A percentile compares a stretch with the other conserved stretches of the same genome.
Evolutionary conservation across 2,888 invertebrate species (phyloP).

Genomic region (Sinelater perroti): DNA sequence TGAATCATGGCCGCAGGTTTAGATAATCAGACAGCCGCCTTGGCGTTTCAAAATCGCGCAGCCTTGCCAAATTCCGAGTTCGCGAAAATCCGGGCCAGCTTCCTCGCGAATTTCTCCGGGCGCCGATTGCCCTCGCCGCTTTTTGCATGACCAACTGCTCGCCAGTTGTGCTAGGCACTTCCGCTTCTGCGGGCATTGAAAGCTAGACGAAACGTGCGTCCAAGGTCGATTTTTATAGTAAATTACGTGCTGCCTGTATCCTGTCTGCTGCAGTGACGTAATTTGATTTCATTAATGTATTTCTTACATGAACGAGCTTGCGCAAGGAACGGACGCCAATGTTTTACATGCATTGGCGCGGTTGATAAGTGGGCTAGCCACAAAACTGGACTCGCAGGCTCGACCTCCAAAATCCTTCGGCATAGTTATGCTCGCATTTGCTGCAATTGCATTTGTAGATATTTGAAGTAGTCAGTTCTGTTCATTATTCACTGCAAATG

Average conservation of each 20-base stretch:
- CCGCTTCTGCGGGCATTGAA: conserved; percentile 10
- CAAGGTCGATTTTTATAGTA: conserved; percentile 27
- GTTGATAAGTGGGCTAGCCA: too few species aligned
- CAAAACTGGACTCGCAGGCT: too few species aligned
- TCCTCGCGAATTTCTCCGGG: conserved; percentile 1
- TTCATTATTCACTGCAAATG: too few species aligned
- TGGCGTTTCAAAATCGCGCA: conserved; percentile 15
- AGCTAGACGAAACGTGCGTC: conserved; percentile 26
- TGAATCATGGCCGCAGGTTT: conserved; percentile 12
- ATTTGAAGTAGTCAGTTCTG: too few species aligned
- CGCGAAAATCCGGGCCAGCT: conserved; percentile 3
- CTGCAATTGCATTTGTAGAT: too few species aligned
- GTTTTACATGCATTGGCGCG: too few species aligned
- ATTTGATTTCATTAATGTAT: conserved; percentile 6
- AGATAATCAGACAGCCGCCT: conserved; percentile 17
- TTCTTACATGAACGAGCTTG: neutral
- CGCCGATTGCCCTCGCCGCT: neutral
- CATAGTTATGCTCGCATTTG: too few species aligned
- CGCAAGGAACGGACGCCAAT: neutral
- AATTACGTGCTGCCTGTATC: conserved; percentile 21
- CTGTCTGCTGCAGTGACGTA: conserved; percentile 19
- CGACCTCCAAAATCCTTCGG: too few species aligned
- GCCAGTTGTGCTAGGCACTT: conserved; percentile 5
- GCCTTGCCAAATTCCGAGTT: conserved; percentile 14
- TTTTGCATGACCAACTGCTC: neutral